These are phyloP conservation scores for Drosophila subsilvestris DNA, from an alignment of 2,888 invertebrate genomes.

Conservation along the genomic window DNA sequence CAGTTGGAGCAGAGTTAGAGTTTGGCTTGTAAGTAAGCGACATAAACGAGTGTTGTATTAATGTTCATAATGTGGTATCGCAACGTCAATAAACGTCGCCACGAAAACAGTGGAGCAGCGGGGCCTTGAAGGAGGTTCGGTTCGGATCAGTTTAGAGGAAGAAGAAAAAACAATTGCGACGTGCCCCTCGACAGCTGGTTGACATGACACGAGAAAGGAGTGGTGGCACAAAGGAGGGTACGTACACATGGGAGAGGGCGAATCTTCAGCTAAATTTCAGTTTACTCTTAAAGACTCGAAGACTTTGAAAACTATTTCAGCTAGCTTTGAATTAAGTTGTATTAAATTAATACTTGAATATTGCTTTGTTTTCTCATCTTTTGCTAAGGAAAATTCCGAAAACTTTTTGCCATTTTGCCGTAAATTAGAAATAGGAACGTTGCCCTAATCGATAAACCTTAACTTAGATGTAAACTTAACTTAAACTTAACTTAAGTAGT, in stretches of 20 bases:
- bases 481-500: constrained; percentile 24
- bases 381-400: not conserved
- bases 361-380: not conserved
- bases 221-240: constrained; percentile 34
- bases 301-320: not conserved
- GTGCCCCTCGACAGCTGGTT: constrained; percentile 65
- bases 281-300: not conserved
- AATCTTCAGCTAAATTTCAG: constrained; percentile 21
- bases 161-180: constrained; percentile 51
- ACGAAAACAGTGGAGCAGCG: constrained; percentile 23
- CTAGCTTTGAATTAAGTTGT: not conserved
- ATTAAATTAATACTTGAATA: not conserved
- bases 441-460: constrained; percentile 25
- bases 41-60: constrained; percentile 84
- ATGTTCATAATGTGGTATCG: constrained; percentile 84
- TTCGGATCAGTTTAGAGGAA: constrained; percentile 45
- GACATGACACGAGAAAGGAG: constrained; percentile 55
- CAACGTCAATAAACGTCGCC: constrained; percentile 84
- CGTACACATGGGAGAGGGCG: constrained; percentile 9
- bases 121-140: constrained; percentile 24
- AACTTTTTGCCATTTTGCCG: not conserved
- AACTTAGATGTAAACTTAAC: constrained; percentile 27
- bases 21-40: constrained; percentile 82
- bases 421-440: not conserved
- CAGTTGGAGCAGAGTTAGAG: not conserved